Evolutionary conservation across 2,113 vertebrate species (phyloP).

Genomic region (Ameiurus melas): DNA sequence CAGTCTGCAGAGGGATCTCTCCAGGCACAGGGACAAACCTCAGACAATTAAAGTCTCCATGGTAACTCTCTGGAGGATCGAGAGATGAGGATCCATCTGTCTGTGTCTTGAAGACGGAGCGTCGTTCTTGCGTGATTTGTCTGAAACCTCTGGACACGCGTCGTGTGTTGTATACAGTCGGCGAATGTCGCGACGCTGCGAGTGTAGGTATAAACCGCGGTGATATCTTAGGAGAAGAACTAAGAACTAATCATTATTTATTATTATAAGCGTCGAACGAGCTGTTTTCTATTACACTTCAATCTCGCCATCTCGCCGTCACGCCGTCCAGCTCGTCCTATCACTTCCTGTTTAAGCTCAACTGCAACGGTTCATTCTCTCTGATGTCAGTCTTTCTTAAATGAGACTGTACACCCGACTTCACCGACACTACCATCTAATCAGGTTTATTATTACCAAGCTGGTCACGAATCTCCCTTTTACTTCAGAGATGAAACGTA

Average conservation of each 20-base stretch:
- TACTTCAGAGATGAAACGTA: background rate
- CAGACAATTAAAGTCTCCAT: slow-evolving; percentile 13
- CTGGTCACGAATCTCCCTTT: no score
- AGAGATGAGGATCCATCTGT: background rate
- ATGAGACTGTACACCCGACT: no score
- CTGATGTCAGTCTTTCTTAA: no score
- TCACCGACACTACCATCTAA: background rate
- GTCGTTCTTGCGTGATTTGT: background rate
- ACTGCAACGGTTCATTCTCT: no score
- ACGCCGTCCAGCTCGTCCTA: no score
- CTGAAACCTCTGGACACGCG: background rate
- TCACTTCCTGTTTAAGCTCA: no score
- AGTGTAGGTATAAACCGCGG: background rate
- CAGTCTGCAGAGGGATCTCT: background rate
- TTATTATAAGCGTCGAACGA: no score
- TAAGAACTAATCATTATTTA: no score
- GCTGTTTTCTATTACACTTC: no score
- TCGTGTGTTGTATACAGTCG: background rate
- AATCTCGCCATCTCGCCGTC: no score
- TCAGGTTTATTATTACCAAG: background rate
- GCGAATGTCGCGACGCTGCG: background rate
- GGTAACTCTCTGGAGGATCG: slow-evolving; percentile 24
- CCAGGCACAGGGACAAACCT: background rate
- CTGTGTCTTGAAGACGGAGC: background rate
- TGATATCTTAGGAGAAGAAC: background rate